phyloP scores from a whole-genome alignment of 2,113 vertebrate genomes.

The Heterocephalus glaber region DNA sequence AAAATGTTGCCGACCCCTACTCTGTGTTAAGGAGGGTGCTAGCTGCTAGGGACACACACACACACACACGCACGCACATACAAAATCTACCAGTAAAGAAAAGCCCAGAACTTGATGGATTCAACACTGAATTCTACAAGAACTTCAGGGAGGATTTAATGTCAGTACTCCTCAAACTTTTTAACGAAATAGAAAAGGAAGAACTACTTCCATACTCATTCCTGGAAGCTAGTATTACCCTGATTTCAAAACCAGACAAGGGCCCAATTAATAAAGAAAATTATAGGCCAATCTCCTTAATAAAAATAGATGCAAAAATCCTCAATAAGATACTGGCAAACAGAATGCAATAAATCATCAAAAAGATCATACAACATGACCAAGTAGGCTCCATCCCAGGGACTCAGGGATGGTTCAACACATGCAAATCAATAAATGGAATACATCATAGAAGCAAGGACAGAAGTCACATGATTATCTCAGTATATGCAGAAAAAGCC shows the following conservation, averaged over 20 bases:
- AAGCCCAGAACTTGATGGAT: not conserved
- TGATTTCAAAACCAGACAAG: not conserved
- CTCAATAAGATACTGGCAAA: not conserved
- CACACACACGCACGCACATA: too few species aligned
- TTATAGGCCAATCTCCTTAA: not conserved
- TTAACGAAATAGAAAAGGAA: not conserved
- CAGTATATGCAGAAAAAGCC: not conserved
- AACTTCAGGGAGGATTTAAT: not conserved
- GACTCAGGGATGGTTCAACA: not conserved
- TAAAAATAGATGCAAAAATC: not conserved
- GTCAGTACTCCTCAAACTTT: not conserved
- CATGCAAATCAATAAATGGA: not conserved
- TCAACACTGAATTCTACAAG: not conserved
- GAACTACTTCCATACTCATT: not conserved
- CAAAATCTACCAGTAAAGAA: not conserved
- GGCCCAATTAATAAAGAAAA: not conserved
- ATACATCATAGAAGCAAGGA: not conserved
- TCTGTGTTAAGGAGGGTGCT: not conserved
- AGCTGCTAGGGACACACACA: not conserved
- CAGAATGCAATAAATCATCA: not conserved
- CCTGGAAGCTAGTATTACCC: not conserved
- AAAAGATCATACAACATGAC: not conserved
- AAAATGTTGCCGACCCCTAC: too few species aligned
- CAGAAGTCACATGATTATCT: not conserved
- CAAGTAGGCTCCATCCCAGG: not conserved